These are phyloP conservation scores for Peromyscus californicus DNA, from an alignment of 2,113 vertebrate genomes.

Conservation along the genomic window DNA sequence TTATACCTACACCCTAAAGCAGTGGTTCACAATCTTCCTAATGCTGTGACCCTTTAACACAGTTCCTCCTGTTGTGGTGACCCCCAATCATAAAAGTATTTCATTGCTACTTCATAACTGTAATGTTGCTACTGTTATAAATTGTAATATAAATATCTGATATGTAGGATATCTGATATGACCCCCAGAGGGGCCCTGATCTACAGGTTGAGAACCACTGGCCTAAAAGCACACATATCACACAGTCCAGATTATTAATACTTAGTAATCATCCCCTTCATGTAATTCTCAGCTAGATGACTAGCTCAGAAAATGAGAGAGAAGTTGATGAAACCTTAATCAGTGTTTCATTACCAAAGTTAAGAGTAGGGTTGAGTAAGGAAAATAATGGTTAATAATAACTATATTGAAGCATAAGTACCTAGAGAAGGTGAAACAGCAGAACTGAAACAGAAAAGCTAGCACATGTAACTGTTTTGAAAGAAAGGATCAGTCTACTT, in stretches of 20 bases:
- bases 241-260: neutral
- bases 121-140: no score
- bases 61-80: no score
- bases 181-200: no score
- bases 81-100: no score
- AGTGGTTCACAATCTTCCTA: no score
- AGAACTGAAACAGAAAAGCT: neutral
- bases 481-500: neutral
- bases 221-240: neutral
- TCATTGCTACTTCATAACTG: no score
- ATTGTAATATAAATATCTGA: no score
- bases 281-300: neutral
- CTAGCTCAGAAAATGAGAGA: neutral
- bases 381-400: neutral
- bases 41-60: no score
- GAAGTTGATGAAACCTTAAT: neutral
- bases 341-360: neutral
- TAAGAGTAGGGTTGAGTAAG: neutral
- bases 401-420: neutral
- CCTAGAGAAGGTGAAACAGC: neutral
- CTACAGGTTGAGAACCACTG: no score
- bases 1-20: no score
- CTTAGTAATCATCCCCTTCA: constrained; percentile 9
- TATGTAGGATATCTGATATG: no score
- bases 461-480: neutral